These are phyloP conservation scores for Halcyon smyrnensis DNA, from an alignment of 2,797 vertebrate genomes.

Conservation along the genomic window DNA sequence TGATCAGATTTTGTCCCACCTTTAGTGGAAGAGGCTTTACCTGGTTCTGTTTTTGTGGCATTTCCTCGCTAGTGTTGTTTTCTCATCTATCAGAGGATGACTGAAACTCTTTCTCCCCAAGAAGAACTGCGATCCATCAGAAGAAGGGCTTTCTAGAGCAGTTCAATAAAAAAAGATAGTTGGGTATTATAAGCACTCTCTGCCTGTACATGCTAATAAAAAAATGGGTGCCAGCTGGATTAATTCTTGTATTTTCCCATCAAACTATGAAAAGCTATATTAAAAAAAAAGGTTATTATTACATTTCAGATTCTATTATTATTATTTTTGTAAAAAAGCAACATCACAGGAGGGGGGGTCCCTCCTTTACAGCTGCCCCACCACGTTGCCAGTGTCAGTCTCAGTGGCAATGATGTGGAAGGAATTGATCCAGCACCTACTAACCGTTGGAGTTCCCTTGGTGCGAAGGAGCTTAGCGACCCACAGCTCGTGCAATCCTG, in stretches of 20 bases:
- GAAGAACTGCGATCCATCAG: not conserved
- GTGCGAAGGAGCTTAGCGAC: not conserved
- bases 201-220: not conserved
- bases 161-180: not conserved
- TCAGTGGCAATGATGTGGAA: not conserved
- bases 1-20: not conserved
- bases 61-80: not conserved
- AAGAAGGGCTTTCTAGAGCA: not conserved
- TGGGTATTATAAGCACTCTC: not conserved
- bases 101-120: not conserved
- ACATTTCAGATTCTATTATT: not conserved
- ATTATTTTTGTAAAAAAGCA: not conserved
- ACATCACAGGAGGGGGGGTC: not conserved
- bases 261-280: not conserved
- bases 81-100: not conserved
- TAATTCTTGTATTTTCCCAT: not conserved
- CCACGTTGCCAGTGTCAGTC: fast-evolving
- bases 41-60: not conserved
- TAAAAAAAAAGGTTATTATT: not conserved
- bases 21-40: not conserved
- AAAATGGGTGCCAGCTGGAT: not conserved
- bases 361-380: fast-evolving
- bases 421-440: not conserved
- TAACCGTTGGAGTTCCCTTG: not conserved
- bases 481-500: not conserved